These are phyloP conservation scores for Spodoptera picta DNA, from an alignment of 2,888 invertebrate genomes.

Conservation along the genomic window DNA sequence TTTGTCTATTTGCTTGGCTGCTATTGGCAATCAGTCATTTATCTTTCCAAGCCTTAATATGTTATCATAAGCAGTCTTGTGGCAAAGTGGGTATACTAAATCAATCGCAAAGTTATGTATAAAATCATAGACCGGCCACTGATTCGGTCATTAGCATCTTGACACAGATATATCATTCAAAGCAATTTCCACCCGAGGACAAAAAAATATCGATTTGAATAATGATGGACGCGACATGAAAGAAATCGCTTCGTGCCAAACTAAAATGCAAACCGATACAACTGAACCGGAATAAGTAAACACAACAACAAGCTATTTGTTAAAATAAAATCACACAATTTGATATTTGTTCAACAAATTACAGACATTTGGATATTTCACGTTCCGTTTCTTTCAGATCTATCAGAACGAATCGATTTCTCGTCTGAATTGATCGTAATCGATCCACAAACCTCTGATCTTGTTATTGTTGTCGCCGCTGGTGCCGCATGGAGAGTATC, in stretches of 20 bases:
- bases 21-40: conserved; percentile 11
- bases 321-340: conserved; percentile 21
- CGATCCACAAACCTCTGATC: conserved; percentile 46
- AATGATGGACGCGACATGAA: conserved; percentile 40
- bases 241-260: conserved; percentile 28
- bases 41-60: conserved; percentile 1
- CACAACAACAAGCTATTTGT: conserved; percentile 4
- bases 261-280: conserved; percentile 40
- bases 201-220: conserved; percentile 53
- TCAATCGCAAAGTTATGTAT: conserved; percentile 29
- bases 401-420: conserved; percentile 44
- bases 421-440: conserved; percentile 30
- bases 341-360: conserved; percentile 38
- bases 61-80: conserved; percentile 8
- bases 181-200: conserved; percentile 37
- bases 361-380: conserved; percentile 32
- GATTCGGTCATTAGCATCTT: conserved; percentile 54
- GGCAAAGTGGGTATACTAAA: conserved; percentile 17
- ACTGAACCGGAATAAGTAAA: conserved; percentile 28
- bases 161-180: conserved; percentile 51
- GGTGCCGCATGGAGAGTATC: conserved; percentile 2
- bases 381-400: conserved; percentile 42
- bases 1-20: conserved; percentile 11
- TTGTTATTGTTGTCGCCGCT: conserved; percentile 27
- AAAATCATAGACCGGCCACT: conserved; percentile 30